A percentile compares a stretch with the other conserved stretches of the same genome.
Evolutionary conservation across 2,113 vertebrate genomes (phyloP).

Genomic region (Anarrhichthys ocellatus): DNA sequence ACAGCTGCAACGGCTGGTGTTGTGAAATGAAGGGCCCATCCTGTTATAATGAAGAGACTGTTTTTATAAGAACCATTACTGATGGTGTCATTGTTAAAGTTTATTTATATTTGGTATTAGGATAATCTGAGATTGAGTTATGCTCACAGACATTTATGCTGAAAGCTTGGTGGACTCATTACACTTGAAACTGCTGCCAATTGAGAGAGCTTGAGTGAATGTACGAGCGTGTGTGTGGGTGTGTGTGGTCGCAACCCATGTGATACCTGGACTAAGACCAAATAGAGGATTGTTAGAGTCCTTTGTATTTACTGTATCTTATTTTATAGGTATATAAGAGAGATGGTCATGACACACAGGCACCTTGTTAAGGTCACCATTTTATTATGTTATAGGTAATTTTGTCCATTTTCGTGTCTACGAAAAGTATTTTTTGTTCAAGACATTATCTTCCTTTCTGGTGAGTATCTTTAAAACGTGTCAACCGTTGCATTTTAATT

Average conservation of each 20-base stretch:
- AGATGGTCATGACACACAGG: slow-evolving; percentile 34
- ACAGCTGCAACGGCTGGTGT: slow-evolving; percentile 11
- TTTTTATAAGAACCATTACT: slow-evolving; percentile 36
- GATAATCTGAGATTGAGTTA: slow-evolving; percentile 48
- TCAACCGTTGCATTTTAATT: slow-evolving; percentile 15
- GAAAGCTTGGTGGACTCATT: slow-evolving; percentile 52
- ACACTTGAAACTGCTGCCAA: slow-evolving; percentile 73
- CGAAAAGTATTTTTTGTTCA: background rate
- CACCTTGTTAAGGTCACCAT: slow-evolving; percentile 40
- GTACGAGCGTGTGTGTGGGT: background rate
- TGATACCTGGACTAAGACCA: slow-evolving; percentile 76
- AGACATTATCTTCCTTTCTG: background rate
- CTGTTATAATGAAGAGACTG: slow-evolving; percentile 35
- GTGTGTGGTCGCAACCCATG: slow-evolving; percentile 13
- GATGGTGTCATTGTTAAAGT: slow-evolving; percentile 48
- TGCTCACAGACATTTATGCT: slow-evolving; percentile 65
- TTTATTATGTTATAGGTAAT: background rate
- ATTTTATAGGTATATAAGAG: slow-evolving; percentile 38
- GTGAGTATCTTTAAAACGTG: slow-evolving; percentile 10
- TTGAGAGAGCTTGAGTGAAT: slow-evolving; percentile 29
- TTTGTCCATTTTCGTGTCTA: background rate
- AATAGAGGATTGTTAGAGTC: slow-evolving; percentile 60
- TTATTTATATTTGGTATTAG: slow-evolving; percentile 77
- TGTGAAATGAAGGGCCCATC: slow-evolving; percentile 51
- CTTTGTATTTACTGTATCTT: slow-evolving; percentile 48